phyloP scores from a whole-genome alignment of 1,140 invertebrate genomes.

The Anadara kagoshimensis region DNA sequence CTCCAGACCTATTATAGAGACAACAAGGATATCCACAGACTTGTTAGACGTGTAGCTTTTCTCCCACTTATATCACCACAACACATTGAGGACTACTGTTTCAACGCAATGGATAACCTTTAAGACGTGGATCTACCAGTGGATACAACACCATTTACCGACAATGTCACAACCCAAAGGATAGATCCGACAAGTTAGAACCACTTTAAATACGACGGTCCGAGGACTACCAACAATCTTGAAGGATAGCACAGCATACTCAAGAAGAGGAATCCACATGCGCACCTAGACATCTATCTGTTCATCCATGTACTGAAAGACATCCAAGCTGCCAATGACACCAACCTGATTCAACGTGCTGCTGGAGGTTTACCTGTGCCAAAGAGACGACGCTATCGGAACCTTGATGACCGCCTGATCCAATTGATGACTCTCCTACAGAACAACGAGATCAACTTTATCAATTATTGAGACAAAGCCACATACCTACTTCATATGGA shows the following conservation, averaged over 20 bases:
- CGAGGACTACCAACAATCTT: conserved; percentile 22
- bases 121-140: background rate
- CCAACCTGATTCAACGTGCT: conserved; percentile 4
- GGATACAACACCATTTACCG: conserved; percentile 13
- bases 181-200: conserved; percentile 21
- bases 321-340: conserved; percentile 9
- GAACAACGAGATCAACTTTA: no score
- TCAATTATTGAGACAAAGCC: no score
- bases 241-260: conserved; percentile 28
- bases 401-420: no score
- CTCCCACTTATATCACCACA: background rate
- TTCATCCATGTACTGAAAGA: background rate
- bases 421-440: no score
- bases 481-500: no score
- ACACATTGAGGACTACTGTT: conserved; percentile 6
- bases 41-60: conserved; percentile 7
- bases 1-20: background rate
- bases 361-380: no score
- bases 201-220: conserved; percentile 23
- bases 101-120: background rate
- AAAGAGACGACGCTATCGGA: no score
- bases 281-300: conserved; percentile 1
- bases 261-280: conserved; percentile 8
- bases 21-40: background rate
- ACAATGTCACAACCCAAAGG: conserved; percentile 17